phyloP scores from a whole-genome alignment of 2,113 vertebrate genomes.

The Poeciliopsis retropinna region DNA sequence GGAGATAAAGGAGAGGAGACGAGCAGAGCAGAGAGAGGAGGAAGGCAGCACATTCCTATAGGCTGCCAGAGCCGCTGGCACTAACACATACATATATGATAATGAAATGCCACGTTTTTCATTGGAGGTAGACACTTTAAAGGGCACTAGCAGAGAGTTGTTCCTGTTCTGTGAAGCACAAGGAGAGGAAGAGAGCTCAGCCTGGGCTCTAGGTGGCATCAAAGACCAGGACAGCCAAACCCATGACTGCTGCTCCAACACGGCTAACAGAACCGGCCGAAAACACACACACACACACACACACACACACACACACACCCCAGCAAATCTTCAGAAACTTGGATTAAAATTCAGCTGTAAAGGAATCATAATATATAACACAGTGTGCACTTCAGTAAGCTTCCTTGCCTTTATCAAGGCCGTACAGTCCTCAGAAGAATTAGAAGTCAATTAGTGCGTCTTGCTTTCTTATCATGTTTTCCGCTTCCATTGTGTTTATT shows the following conservation, averaged over 20 bases:
- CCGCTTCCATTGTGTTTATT: slow-evolving; percentile 63
- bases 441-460: slow-evolving; percentile 74
- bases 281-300: background rate
- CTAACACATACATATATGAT: slow-evolving; percentile 62
- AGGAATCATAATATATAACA: slow-evolving; percentile 65
- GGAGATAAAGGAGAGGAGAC: slow-evolving; percentile 29
- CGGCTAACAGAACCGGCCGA: background rate
- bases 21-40: slow-evolving; percentile 21
- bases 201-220: slow-evolving; percentile 69
- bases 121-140: slow-evolving; percentile 48
- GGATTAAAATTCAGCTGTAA: slow-evolving; percentile 70
- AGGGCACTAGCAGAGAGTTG: slow-evolving; percentile 38
- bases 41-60: slow-evolving; percentile 23
- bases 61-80: slow-evolving; percentile 54
- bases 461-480: slow-evolving; percentile 72
- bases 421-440: slow-evolving; percentile 73
- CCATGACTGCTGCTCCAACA: background rate
- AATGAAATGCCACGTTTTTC: slow-evolving; percentile 73
- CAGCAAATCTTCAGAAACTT: slow-evolving; percentile 53
- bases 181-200: slow-evolving; percentile 3
- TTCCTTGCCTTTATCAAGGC: slow-evolving; percentile 70
- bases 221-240: slow-evolving; percentile 51
- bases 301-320: background rate
- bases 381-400: slow-evolving; percentile 65
- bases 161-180: slow-evolving; percentile 1